Evolutionary conservation across 2,797 vertebrate genomes (phyloP), one percentile per base, ranked within the genome.

Genomic region (Pristis pectinata): DNA sequence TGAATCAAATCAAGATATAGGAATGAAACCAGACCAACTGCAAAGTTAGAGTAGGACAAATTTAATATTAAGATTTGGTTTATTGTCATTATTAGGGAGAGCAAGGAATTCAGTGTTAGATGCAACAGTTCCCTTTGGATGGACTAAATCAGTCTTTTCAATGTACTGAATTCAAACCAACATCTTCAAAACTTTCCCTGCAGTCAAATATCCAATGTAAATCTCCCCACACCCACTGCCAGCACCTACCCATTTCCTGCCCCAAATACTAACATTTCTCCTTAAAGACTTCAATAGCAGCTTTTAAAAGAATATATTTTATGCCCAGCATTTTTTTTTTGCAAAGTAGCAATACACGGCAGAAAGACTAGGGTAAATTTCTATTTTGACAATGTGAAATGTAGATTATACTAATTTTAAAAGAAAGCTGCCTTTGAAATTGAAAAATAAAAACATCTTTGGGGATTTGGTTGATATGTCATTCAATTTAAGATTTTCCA

Each of bases 51-150:
- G 17, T 37, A 61, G 64, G 87, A 61, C 49, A 67, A 49, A 91
- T 64, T 91, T 59, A 87, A 87, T 87, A n/a, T 91, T 91, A 91
- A 64, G 19, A 41, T 41, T 91, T 67, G 83, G 49, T 85, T 80
- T 85, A 34, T 49, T 85, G 85, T 89, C 89, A 72, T 61, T 61
- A 64, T 22, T 7, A 37, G 34, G 13, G 17, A 17, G 61, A 61
- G n/a, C 41, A 67, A 91, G 59, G 61, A 91, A 91, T 41, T 67
- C 85, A 61, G 34, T 8, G 17, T 64, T n/a, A 56, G 87, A 64
- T 64, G 34, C 10, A 67, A 24, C 49, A 6, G 13, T n/a, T 87
- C 61, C 59, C 61, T 91, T 91, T 91, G 87, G 85, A 41, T 91
- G 24, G 70, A 72, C 19, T 72, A 72, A 24, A 72, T 27, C 70